Conservation (phyloP, 2,113 vertebrate genomes). For the Phylloscopus trochilus region DNA sequence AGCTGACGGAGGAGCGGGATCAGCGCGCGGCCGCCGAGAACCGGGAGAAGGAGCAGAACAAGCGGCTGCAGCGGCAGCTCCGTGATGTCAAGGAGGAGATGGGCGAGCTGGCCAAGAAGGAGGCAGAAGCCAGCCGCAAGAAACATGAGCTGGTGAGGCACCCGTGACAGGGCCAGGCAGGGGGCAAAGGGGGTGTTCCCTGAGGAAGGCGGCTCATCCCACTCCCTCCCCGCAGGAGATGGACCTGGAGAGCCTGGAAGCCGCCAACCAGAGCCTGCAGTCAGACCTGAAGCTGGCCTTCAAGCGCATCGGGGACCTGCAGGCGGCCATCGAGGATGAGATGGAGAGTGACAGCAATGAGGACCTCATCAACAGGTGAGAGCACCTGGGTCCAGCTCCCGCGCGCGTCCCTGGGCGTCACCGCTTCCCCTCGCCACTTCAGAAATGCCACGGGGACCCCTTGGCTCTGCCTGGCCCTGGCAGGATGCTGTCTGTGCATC, state of each 20-base stretch:
- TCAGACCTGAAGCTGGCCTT: slow-evolving; percentile 96
- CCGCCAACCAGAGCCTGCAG: slow-evolving; percentile 96
- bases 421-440: background rate
- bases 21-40: slow-evolving; percentile 86
- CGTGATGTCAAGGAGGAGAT: slow-evolving; percentile 93
- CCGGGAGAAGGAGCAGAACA: slow-evolving; percentile 96
- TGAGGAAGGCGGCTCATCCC: background rate
- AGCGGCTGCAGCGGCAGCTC: slow-evolving; percentile 91
- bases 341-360: slow-evolving; percentile 99
- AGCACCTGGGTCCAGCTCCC: background rate
- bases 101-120: slow-evolving; percentile 90
- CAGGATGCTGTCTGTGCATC: background rate
- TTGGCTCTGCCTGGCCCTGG: background rate
- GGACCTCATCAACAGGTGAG: slow-evolving; percentile 96
- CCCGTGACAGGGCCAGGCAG: fast-evolving
- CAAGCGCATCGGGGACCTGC: slow-evolving; percentile 96
- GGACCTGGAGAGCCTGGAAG: slow-evolving; percentile 96
- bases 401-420: background rate
- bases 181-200: fast-evolving
- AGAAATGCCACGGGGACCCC: background rate
- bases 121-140: slow-evolving; percentile 93
- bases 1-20: slow-evolving; percentile 92
- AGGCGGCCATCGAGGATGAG: slow-evolving; percentile 97
- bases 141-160: slow-evolving; percentile 91
- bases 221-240: slow-evolving; percentile 79